These are phyloP conservation scores for Hypocryptadius cinnamomeus DNA, from an alignment of 2,113 vertebrate species.

Conservation along the genomic window DNA sequence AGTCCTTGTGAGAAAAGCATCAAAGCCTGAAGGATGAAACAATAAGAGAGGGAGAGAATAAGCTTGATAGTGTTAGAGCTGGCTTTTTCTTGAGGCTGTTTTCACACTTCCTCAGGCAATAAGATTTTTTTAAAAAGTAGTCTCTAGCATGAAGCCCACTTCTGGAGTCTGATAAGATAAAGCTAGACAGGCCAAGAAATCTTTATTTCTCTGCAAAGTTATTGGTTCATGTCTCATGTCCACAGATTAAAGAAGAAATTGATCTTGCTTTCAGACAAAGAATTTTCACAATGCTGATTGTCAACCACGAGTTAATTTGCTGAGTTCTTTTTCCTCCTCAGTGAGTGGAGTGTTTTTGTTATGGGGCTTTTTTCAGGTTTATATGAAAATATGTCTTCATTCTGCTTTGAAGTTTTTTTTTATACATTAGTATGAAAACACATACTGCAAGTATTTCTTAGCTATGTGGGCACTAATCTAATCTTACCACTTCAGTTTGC, in stretches of 20 bases:
- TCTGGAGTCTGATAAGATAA: slow-evolving; percentile 48
- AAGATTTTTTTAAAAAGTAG: neutral
- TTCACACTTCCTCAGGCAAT: slow-evolving; percentile 50
- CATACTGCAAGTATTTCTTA: neutral
- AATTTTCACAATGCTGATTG: neutral
- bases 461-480: neutral
- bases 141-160: slow-evolving; percentile 27
- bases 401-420: neutral
- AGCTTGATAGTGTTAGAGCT: neutral
- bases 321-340: neutral
- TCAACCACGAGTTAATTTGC: neutral
- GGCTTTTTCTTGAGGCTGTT: slow-evolving; percentile 18
- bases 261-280: slow-evolving; percentile 39
- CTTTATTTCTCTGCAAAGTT: slow-evolving; percentile 57
- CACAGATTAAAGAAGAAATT: slow-evolving; percentile 54
- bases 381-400: neutral
- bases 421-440: neutral
- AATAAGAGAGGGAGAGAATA: neutral
- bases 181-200: slow-evolving; percentile 57
- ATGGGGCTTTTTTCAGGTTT: neutral
- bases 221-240: slow-evolving; percentile 30
- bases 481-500: neutral
- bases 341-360: neutral
- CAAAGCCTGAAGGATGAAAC: neutral
- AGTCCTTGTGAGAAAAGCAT: neutral